Conservation (phyloP, 2,888 invertebrate genomes). For the Bellardia pandia region DNA sequence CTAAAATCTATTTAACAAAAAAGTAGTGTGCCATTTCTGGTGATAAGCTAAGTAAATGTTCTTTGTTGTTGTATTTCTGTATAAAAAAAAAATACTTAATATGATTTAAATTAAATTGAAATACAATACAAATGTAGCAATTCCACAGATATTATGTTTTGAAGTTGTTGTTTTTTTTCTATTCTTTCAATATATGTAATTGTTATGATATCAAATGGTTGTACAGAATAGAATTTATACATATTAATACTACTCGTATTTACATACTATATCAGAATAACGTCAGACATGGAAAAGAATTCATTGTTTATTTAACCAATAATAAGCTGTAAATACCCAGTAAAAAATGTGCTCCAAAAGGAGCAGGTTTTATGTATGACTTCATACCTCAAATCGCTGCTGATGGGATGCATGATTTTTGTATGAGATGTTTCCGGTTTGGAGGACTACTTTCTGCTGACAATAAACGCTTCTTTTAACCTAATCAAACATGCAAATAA, state of each 20-base stretch:
- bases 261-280: background rate
- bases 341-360: too few relatives aligned
- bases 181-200: background rate
- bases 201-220: constrained; percentile 1
- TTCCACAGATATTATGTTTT: background rate
- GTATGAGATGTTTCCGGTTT: too few relatives aligned
- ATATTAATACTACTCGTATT: too few relatives aligned
- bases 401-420: too few relatives aligned
- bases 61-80: background rate
- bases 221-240: background rate
- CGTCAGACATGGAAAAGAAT: background rate
- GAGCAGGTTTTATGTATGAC: too few relatives aligned
- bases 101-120: constrained; percentile 62
- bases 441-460: too few relatives aligned
- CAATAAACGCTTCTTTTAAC: too few relatives aligned
- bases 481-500: too few relatives aligned
- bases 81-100: constrained; percentile 49
- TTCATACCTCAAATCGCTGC: too few relatives aligned
- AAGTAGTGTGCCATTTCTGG: constrained; percentile 65
- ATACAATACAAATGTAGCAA: constrained; percentile 43
- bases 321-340: too few relatives aligned
- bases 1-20: constrained; percentile 52
- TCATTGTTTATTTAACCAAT: background rate
- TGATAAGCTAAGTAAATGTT: constrained; percentile 56
- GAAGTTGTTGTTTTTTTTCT: background rate